Evolutionary conservation across 2,113 vertebrate species (phyloP).

Genomic region (Athene noctua): DNA sequence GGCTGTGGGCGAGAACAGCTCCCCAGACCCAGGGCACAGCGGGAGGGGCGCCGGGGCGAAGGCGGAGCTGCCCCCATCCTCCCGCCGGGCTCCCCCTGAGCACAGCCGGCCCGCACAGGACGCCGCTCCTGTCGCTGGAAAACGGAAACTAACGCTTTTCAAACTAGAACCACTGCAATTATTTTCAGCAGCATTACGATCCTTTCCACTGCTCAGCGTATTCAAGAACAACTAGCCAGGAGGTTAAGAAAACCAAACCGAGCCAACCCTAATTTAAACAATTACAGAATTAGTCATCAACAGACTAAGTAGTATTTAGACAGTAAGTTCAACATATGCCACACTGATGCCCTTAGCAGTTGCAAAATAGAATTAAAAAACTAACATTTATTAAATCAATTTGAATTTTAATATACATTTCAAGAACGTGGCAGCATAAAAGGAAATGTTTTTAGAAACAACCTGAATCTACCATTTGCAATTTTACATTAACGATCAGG

Average conservation of each 20-base stretch:
- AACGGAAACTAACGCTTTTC: neutral
- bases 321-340: constrained; percentile 60
- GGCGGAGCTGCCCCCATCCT: rapidly evolving
- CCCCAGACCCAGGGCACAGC: rapidly evolving
- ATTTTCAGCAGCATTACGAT: neutral
- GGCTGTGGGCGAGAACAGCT: neutral
- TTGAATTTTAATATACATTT: constrained; percentile 89
- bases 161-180: neutral
- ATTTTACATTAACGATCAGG: constrained; percentile 78
- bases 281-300: constrained; percentile 50
- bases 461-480: constrained; percentile 80
- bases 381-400: constrained; percentile 96
- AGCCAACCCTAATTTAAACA: constrained; percentile 58
- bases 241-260: constrained; percentile 51
- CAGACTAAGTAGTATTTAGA: constrained; percentile 43
- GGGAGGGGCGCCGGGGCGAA: rapidly evolving
- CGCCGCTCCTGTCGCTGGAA: rapidly evolving
- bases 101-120: neutral
- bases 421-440: constrained; percentile 89
- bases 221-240: constrained; percentile 23
- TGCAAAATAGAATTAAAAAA: constrained; percentile 94
- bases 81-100: neutral
- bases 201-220: neutral
- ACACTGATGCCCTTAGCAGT: constrained; percentile 70
- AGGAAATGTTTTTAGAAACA: constrained; percentile 83